phyloP scores from a whole-genome alignment of 2,113 vertebrate genomes.

The Ameiurus melas region DNA sequence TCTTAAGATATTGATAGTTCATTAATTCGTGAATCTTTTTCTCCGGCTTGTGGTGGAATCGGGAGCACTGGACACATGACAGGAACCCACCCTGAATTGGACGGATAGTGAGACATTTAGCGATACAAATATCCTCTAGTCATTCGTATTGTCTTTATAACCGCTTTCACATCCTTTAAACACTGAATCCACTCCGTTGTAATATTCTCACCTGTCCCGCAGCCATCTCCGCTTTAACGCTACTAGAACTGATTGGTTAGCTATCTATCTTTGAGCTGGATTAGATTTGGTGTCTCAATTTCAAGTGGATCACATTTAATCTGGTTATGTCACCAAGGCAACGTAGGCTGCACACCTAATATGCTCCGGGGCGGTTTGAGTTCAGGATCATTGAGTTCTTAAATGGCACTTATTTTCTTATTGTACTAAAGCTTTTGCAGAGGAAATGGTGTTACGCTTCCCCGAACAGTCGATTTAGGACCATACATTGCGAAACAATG shows the following conservation, averaged over 20 bases:
- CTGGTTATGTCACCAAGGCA: background rate
- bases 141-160: background rate
- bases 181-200: background rate
- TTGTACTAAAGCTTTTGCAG: background rate
- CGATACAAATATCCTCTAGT: background rate
- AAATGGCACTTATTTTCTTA: background rate
- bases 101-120: background rate
- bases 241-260: background rate
- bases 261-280: background rate
- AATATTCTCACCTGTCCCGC: background rate
- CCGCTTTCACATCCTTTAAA: background rate
- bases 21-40: background rate
- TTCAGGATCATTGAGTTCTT: background rate
- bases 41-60: background rate
- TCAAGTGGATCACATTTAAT: background rate
- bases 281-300: background rate
- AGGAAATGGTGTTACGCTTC: background rate
- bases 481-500: background rate
- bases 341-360: background rate
- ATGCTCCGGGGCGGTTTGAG: background rate
- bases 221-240: background rate
- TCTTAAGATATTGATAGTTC: background rate
- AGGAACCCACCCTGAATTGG: background rate
- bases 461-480: background rate
- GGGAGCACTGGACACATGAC: background rate